phyloP scores from a whole-genome alignment of 2,888 invertebrate species.

The Rhingia rostrata region DNA sequence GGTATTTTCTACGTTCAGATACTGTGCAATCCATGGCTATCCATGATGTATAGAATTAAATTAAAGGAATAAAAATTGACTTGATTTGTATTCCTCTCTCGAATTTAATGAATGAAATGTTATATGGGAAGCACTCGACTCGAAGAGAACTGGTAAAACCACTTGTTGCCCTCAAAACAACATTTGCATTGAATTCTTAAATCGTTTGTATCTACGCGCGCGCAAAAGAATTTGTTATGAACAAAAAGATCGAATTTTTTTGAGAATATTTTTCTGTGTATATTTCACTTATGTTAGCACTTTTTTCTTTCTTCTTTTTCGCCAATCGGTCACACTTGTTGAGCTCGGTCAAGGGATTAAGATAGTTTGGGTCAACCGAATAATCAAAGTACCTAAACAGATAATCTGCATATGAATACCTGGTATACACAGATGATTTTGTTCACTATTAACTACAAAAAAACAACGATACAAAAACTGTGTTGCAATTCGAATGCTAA shows the following conservation, averaged over 20 bases:
- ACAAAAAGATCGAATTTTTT: constrained; percentile 19
- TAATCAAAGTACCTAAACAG: constrained; percentile 48
- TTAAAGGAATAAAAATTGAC: background rate
- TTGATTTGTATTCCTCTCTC: constrained; percentile 20
- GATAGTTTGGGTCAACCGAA: constrained; percentile 51
- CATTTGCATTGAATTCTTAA: constrained; percentile 53
- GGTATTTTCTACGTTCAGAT: constrained; percentile 77
- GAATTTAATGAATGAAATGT: constrained; percentile 68
- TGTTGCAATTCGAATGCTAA: constrained; percentile 39
- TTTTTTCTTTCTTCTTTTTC: background rate
- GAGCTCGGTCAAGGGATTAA: constrained; percentile 29
- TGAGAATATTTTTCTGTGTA: constrained; percentile 53
- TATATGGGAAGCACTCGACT: constrained; percentile 35
- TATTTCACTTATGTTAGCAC: constrained; percentile 6
- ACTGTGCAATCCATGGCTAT: constrained; percentile 76
- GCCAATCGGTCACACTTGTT: constrained; percentile 68
- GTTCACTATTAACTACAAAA: constrained; percentile 13
- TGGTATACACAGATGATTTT: constrained; percentile 5
- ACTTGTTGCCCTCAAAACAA: constrained; percentile 66
- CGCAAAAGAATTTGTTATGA: constrained; percentile 58
- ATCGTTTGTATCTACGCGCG: constrained; percentile 32
- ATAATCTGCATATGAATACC: constrained; percentile 50
- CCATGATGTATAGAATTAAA: constrained; percentile 38
- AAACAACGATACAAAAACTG: constrained; percentile 12
- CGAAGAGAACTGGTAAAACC: constrained; percentile 67